Evolutionary conservation across 2,888 invertebrate genomes (phyloP).

Genomic region (Lomographa bimaculata): DNA sequence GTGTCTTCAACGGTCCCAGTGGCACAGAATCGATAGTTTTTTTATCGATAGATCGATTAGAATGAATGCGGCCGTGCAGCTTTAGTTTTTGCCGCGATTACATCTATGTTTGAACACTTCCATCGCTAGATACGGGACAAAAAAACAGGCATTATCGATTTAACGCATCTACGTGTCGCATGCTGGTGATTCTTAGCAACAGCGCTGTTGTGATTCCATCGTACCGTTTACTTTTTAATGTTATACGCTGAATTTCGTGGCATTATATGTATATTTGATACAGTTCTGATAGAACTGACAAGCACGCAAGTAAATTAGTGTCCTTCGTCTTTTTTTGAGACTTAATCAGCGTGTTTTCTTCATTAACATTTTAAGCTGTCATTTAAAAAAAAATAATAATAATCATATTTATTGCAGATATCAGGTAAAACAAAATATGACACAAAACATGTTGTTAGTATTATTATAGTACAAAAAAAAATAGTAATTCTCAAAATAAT

Average conservation of each 20-base stretch:
- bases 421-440: too few relatives aligned
- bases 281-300: too few relatives aligned
- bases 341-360: too few relatives aligned
- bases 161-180: conserved; percentile 30
- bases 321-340: too few relatives aligned
- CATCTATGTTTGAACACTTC: conserved; percentile 39
- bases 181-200: conserved; percentile 29
- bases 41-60: conserved; percentile 37
- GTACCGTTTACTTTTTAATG: background rate
- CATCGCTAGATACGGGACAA: conserved; percentile 25
- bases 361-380: too few relatives aligned
- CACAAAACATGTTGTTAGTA: too few relatives aligned
- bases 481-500: too few relatives aligned
- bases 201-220: conserved; percentile 9
- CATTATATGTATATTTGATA: too few relatives aligned
- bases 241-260: background rate
- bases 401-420: too few relatives aligned
- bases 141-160: conserved; percentile 31
- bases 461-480: too few relatives aligned
- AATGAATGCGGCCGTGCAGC: conserved; percentile 42
- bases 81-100: conserved; percentile 47
- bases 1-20: conserved; percentile 15
- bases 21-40: conserved; percentile 39
- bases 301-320: too few relatives aligned
- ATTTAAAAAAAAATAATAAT: too few relatives aligned